Evolutionary conservation across 2,888 invertebrate species (phyloP).

Genomic region (Ommatoiulus sabulosus): DNA sequence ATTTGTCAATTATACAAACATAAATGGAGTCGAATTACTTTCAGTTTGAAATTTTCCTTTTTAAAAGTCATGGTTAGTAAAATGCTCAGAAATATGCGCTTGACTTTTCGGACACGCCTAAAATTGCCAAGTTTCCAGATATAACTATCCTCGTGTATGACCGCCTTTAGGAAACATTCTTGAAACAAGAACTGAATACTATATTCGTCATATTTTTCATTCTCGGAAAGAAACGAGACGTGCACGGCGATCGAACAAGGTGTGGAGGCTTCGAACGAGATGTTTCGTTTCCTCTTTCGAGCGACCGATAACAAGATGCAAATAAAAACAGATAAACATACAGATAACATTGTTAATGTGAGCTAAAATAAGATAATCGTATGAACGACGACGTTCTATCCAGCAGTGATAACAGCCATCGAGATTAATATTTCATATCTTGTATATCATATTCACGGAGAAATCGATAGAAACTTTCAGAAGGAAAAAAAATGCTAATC

Average conservation of each 20-base stretch:
- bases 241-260: neutral
- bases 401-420: neutral
- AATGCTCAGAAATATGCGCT: too few species aligned
- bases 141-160: too few species aligned
- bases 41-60: too few species aligned
- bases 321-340: neutral
- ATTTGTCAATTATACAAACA: too few species aligned
- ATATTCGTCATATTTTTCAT: neutral
- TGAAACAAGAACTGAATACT: too few species aligned
- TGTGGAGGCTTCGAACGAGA: neutral
- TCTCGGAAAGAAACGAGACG: neutral
- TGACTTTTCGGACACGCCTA: too few species aligned
- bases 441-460: neutral
- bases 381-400: neutral
- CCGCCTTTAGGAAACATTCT: too few species aligned
- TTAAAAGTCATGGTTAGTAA: too few species aligned
- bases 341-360: conserved; percentile 2
- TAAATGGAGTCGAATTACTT: too few species aligned
- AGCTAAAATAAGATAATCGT: neutral
- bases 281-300: neutral
- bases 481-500: neutral
- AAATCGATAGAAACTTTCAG: conserved; percentile 3
- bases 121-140: too few species aligned
- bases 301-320: conserved; percentile 8
- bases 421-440: conserved; percentile 9